These are phyloP conservation scores for Gallirallus australis DNA, from an alignment of 2,797 vertebrate genomes.

Conservation along the genomic window DNA sequence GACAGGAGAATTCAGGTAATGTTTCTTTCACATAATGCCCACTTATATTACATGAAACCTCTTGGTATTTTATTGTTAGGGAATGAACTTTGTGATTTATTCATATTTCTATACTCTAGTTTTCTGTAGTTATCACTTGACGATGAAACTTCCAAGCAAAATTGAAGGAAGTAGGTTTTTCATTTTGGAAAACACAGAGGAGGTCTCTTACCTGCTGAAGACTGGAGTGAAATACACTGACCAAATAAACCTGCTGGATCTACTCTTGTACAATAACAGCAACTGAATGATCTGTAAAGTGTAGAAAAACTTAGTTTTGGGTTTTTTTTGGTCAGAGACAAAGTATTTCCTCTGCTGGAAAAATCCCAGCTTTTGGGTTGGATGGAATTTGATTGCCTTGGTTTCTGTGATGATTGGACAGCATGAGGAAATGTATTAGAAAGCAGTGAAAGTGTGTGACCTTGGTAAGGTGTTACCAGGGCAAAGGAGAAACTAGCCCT, in stretches of 20 bases:
- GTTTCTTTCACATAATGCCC: neutral
- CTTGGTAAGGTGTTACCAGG: neutral
- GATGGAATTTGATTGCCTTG: neutral
- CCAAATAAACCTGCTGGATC: neutral
- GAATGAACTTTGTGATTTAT: neutral
- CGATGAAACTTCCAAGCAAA: neutral
- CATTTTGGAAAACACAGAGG: neutral
- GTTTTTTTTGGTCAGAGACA: neutral
- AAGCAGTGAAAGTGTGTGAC: neutral
- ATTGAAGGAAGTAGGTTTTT: neutral
- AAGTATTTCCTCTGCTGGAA: neutral
- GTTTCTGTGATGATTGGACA: neutral
- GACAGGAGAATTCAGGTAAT: neutral
- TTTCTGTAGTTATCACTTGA: neutral
- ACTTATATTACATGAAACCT: neutral
- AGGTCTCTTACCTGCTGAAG: neutral
- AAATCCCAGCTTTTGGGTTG: neutral
- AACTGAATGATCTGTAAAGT: neutral
- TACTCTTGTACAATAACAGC: neutral
- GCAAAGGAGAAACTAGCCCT: neutral
- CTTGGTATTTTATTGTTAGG: neutral
- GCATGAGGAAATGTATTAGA: neutral
- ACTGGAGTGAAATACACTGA: neutral
- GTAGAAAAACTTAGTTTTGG: neutral
- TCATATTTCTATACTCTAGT: neutral